Evolutionary conservation across 2,888 invertebrate genomes (phyloP).

Genomic region (Epinotia nisella): DNA sequence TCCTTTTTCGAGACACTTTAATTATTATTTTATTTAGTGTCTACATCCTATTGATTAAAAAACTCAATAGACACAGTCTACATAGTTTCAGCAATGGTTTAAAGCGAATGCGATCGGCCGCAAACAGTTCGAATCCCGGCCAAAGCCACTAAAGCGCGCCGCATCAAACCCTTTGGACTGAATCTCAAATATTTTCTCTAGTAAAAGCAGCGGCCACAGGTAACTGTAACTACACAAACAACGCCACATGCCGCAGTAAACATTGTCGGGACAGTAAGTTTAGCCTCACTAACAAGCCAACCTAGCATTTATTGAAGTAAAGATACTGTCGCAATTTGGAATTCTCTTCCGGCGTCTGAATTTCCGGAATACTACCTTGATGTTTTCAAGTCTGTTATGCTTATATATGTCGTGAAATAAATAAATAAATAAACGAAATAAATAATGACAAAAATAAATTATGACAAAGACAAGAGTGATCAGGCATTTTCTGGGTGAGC

Average conservation of each 20-base stretch:
- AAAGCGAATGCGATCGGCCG: background rate
- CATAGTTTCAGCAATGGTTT: constrained; percentile 11
- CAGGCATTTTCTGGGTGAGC: too few species aligned
- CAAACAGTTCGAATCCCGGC: constrained; percentile 35
- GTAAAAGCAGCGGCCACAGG: constrained; percentile 49
- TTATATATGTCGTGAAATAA: too few species aligned
- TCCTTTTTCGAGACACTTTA: too few species aligned
- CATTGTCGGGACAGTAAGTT: constrained; percentile 18
- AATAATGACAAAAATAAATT: too few species aligned
- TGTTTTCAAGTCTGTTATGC: too few species aligned
- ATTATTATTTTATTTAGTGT: too few species aligned
- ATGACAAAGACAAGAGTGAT: too few species aligned
- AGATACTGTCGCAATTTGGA: too few species aligned
- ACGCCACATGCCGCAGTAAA: constrained; percentile 7
- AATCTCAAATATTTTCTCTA: constrained; percentile 52
- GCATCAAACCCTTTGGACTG: constrained; percentile 42
- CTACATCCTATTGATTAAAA: background rate
- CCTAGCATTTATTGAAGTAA: background rate
- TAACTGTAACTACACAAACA: constrained; percentile 45
- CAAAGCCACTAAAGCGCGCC: constrained; percentile 35
- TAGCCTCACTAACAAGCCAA: background rate
- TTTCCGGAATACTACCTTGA: too few species aligned
- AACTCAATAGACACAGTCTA: background rate
- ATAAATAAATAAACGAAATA: too few species aligned
- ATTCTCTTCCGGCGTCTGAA: too few species aligned